Conservation (phyloP, 2,113 vertebrate species). For the Muscicapa adusta region DNA sequence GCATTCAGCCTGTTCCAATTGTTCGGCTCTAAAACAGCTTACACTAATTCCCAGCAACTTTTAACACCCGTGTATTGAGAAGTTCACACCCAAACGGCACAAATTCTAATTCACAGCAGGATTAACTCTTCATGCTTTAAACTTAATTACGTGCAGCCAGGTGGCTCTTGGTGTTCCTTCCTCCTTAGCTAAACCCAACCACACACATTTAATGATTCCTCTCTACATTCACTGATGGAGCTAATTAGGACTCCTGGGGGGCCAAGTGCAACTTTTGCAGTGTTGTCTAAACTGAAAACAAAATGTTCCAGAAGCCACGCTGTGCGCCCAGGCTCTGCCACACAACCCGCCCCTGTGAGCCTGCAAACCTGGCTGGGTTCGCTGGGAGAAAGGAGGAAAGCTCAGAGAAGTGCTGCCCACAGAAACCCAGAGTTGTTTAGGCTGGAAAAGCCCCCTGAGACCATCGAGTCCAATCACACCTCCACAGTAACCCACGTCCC, state of each 20-base stretch:
- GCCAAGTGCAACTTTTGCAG: constrained; percentile 16
- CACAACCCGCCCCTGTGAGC: background rate
- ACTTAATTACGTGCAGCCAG: background rate
- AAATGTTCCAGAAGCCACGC: constrained; percentile 38
- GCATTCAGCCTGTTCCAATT: background rate
- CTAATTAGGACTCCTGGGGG: constrained; percentile 54
- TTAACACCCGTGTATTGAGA: background rate
- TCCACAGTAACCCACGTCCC: background rate
- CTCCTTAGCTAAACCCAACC: background rate
- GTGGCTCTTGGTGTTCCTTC: background rate
- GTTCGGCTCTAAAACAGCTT: background rate
- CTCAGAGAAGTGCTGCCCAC: background rate
- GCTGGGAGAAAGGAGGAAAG: background rate
- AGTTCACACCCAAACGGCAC: background rate
- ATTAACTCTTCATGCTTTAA: constrained; percentile 22
- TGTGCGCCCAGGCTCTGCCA: background rate
- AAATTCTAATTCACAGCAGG: background rate
- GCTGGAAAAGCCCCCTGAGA: background rate
- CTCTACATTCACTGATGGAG: background rate
- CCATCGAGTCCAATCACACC: fast-evolving
- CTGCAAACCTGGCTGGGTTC: background rate
- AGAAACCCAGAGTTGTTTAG: background rate
- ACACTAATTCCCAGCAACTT: background rate
- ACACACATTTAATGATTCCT: background rate
- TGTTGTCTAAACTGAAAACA: constrained; percentile 40